Percentiles rank a stretch among this genome's conserved stretches.
Evolutionary conservation across 2,888 invertebrate genomes (phyloP).

Genomic region (Rhingia campestris): DNA sequence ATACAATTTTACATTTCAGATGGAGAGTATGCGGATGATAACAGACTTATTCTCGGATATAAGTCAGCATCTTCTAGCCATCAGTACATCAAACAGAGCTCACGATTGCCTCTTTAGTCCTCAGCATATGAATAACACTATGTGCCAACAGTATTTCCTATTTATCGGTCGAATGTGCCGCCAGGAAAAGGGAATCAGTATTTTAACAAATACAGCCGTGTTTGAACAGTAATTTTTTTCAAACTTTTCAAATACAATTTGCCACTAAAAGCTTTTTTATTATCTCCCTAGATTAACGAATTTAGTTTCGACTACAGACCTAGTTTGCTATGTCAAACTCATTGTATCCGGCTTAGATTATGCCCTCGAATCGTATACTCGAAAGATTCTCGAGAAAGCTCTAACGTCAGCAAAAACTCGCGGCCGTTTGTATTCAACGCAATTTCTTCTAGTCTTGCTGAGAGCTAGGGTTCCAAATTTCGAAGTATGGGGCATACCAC

Average conservation of each 20-base stretch:
- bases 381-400: constrained; percentile 85
- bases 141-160: constrained; percentile 97
- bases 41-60: constrained; percentile 92
- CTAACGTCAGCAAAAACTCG: constrained; percentile 83
- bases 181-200: constrained; percentile 86
- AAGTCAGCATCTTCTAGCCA: constrained; percentile 88
- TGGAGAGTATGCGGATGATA: constrained; percentile 88
- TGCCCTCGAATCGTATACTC: constrained; percentile 88
- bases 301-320: constrained; percentile 91
- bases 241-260: neutral
- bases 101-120: constrained; percentile 95
- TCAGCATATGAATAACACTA: constrained; percentile 92
- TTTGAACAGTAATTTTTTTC: constrained; percentile 86
- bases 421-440: constrained; percentile 92
- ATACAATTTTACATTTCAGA: constrained; percentile 80
- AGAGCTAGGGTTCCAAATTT: constrained; percentile 89
- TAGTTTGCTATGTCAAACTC: constrained; percentile 96
- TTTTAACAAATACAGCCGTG: constrained; percentile 89
- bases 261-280: neutral
- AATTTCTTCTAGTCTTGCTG: constrained; percentile 93
- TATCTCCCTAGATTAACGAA: constrained; percentile 87
- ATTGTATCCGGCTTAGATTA: constrained; percentile 96
- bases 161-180: constrained; percentile 94
- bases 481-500: constrained; percentile 92
- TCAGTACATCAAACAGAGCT: constrained; percentile 89